Evolutionary conservation across 2,888 invertebrate genomes (phyloP).

Genomic region (Leucophenga maculata): DNA sequence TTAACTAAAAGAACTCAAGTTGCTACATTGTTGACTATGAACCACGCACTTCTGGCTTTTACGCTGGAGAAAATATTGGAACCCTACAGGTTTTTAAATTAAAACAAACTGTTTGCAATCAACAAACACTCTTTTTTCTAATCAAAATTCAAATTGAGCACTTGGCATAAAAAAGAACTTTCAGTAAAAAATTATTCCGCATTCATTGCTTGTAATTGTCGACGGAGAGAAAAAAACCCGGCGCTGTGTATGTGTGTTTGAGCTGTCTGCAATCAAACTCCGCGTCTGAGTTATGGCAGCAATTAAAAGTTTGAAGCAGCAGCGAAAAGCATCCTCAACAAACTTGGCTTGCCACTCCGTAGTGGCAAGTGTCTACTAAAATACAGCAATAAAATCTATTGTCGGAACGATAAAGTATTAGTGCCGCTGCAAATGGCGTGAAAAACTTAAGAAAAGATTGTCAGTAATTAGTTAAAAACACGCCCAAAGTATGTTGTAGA

Average conservation of each 20-base stretch:
- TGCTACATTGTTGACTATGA: no score
- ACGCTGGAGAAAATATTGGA: no score
- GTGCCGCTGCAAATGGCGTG: no score
- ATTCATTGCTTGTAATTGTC: conserved; percentile 41
- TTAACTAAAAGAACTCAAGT: no score
- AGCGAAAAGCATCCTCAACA: background rate
- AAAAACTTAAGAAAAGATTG: background rate
- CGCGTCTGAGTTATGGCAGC: conserved; percentile 52
- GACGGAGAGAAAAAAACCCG: background rate
- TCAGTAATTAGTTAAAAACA: conserved; percentile 14
- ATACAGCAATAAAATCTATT: background rate
- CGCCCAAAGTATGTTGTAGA: background rate
- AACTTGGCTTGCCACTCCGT: background rate
- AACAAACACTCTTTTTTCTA: no score
- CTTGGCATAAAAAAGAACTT: background rate
- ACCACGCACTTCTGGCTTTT: no score
- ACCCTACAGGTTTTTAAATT: no score
- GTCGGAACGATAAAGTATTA: background rate
- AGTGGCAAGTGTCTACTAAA: background rate
- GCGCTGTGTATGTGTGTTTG: no score
- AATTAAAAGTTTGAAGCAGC: conserved; percentile 50
- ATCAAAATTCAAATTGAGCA: no score
- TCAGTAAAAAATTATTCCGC: conserved; percentile 2
- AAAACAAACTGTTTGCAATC: no score
- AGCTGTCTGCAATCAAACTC: conserved; percentile 12